phyloP scores from a whole-genome alignment of 2,797 vertebrate genomes.

The Sparidentex hasta region DNA sequence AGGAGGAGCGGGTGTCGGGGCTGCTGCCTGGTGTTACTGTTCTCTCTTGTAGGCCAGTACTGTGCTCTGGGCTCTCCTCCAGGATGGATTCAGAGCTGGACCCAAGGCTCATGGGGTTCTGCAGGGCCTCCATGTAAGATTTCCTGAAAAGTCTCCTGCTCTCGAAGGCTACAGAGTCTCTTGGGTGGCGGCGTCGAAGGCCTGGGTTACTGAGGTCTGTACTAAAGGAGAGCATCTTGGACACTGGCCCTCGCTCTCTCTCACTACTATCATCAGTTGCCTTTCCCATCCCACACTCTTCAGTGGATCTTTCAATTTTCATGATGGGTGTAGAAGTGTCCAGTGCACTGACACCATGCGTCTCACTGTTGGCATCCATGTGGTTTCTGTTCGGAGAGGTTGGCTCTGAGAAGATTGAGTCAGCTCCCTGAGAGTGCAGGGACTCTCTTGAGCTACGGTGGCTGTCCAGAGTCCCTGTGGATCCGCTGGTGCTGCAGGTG shows the following conservation, averaged over 20 bases:
- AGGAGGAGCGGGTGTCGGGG: conserved; percentile 62
- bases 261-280: conserved; percentile 41
- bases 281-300: conserved; percentile 32
- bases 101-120: conserved; percentile 91
- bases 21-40: conserved; percentile 69
- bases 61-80: conserved; percentile 82
- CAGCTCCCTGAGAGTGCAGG: conserved; percentile 83
- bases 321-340: conserved; percentile 44
- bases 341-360: conserved; percentile 17
- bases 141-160: conserved; percentile 89
- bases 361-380: conserved; percentile 48
- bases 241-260: conserved; percentile 55
- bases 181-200: conserved; percentile 75
- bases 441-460: conserved; percentile 86
- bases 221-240: conserved; percentile 81
- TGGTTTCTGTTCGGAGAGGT: conserved; percentile 54
- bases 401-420: conserved; percentile 84
- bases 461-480: conserved; percentile 86
- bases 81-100: conserved; percentile 90
- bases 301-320: conserved; percentile 46
- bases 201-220: conserved; percentile 83
- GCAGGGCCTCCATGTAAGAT: conserved; percentile 92
- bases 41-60: conserved; percentile 56
- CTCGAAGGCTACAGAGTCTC: conserved; percentile 85
- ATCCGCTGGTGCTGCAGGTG: conserved; percentile 81